phyloP scores from a whole-genome alignment of 1,140 invertebrate genomes.

The Eueides isabella region DNA sequence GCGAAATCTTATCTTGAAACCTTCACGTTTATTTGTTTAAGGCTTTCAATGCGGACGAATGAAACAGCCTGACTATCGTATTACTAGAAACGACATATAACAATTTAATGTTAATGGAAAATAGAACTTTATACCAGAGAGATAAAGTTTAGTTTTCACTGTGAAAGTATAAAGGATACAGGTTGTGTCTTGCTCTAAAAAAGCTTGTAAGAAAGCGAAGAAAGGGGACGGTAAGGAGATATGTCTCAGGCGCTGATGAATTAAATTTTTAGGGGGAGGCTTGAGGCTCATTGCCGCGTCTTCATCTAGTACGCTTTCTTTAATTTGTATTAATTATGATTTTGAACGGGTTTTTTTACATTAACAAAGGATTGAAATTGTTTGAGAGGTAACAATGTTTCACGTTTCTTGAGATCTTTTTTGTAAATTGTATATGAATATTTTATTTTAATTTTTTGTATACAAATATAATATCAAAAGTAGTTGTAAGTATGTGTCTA shows the following conservation, averaged over 20 bases:
- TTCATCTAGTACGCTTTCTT: conserved; percentile 67
- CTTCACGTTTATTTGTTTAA: conserved; percentile 78
- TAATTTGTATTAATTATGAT: conserved; percentile 79
- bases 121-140: conserved; percentile 20
- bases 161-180: conserved; percentile 42
- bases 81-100: conserved; percentile 50
- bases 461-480: too few species aligned
- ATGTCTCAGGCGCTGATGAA: conserved; percentile 78
- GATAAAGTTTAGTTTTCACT: conserved; percentile 46
- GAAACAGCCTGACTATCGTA: conserved; percentile 64
- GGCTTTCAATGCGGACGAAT: conserved; percentile 75
- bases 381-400: neutral
- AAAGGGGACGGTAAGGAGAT: conserved; percentile 74
- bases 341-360: conserved; percentile 50
- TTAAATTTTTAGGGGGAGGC: conserved; percentile 80
- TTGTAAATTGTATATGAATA: neutral
- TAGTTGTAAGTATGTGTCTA: neutral
- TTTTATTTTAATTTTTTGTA: too few species aligned
- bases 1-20: conserved; percentile 67
- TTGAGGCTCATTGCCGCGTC: conserved; percentile 65
- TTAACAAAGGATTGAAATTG: conserved; percentile 21
- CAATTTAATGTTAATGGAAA: neutral
- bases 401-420: neutral
- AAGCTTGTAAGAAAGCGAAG: conserved; percentile 75
- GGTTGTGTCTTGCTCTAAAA: conserved; percentile 68